These are phyloP conservation scores for Zygaena filipendulae DNA, from an alignment of 2,888 invertebrate species.

Conservation along the genomic window DNA sequence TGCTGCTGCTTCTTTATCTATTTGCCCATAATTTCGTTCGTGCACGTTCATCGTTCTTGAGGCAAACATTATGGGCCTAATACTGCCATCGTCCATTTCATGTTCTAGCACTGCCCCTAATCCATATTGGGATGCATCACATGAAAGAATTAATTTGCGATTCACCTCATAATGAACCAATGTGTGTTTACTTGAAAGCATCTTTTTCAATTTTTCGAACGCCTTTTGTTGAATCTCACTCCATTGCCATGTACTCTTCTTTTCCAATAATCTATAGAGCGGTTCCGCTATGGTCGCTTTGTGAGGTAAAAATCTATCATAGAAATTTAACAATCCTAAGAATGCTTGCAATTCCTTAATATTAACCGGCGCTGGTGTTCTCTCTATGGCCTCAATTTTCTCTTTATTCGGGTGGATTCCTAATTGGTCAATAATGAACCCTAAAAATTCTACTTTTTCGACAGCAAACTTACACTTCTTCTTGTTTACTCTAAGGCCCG, in stretches of 20 bases:
- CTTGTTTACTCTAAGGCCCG: conserved; percentile 4
- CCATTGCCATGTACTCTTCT: conserved; percentile 3
- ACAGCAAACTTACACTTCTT: conserved; percentile 7
- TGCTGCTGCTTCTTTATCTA: conserved; percentile 24
- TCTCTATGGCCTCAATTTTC: background rate
- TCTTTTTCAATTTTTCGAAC: conserved; percentile 18
- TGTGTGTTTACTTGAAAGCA: conserved; percentile 10
- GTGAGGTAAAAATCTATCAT: conserved; percentile 4
- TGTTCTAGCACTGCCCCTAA: too few relatives aligned
- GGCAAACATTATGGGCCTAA: conserved; percentile 22
- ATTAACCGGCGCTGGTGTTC: conserved; percentile 3
- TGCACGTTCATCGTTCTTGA: conserved; percentile 21
- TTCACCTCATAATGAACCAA: too few relatives aligned
- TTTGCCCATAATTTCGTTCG: conserved; percentile 21
- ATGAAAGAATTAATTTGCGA: conserved; percentile 12
- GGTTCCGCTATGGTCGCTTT: conserved; percentile 4
- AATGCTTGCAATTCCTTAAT: conserved; percentile 7
- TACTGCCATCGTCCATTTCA: conserved; percentile 12
- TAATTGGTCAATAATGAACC: conserved; percentile 6
- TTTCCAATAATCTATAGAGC: conserved; percentile 1
- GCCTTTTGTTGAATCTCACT: conserved; percentile 5
- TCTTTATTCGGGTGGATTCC: conserved; percentile 7
- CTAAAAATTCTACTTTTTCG: conserved; percentile 5
- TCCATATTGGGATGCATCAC: too few relatives aligned
- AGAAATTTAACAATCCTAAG: conserved; percentile 9